Conservation (phyloP, 2,888 invertebrate species). For the Anthophora plumipes region DNA sequence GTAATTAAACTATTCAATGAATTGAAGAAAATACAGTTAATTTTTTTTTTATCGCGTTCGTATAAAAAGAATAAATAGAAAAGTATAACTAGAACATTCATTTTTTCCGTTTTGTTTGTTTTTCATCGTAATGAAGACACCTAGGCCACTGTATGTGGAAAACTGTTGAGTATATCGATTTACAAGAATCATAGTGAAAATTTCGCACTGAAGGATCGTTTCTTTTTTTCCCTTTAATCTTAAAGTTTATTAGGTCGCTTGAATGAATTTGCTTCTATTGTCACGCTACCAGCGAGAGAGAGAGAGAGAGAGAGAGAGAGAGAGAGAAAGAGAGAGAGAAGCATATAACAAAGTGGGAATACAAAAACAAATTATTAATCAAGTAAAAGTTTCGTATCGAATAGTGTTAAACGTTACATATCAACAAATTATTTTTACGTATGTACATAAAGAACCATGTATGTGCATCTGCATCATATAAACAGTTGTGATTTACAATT, state of each 20-base stretch:
- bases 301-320: not conserved
- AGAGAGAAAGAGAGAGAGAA: not conserved
- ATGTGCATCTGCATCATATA: not conserved
- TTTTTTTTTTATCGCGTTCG: constrained; percentile 68
- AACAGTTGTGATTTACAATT: constrained; percentile 31
- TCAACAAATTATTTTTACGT: constrained; percentile 47
- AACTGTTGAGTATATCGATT: constrained; percentile 40
- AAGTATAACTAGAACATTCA: constrained; percentile 64
- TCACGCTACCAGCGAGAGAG: constrained; percentile 53
- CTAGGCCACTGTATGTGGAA: constrained; percentile 68
- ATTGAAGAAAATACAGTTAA: constrained; percentile 76
- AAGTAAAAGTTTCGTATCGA: not conserved
- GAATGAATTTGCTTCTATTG: constrained; percentile 68
- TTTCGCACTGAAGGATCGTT: constrained; percentile 42
- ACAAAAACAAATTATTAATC: constrained; percentile 16
- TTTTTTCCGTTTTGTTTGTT: constrained; percentile 24
- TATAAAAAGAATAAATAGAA: constrained; percentile 75
- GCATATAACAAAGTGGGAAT: constrained; percentile 12
- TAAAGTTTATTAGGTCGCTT: constrained; percentile 68
- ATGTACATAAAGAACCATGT: constrained; percentile 21
- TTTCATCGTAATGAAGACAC: constrained; percentile 51
- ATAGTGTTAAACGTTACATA: constrained; percentile 13
- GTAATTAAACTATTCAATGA: constrained; percentile 73
- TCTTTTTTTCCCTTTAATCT: constrained; percentile 11
- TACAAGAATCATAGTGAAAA: constrained; percentile 37